phyloP scores from a whole-genome alignment of 2,113 vertebrate genomes.

The Thermophis baileyi region DNA sequence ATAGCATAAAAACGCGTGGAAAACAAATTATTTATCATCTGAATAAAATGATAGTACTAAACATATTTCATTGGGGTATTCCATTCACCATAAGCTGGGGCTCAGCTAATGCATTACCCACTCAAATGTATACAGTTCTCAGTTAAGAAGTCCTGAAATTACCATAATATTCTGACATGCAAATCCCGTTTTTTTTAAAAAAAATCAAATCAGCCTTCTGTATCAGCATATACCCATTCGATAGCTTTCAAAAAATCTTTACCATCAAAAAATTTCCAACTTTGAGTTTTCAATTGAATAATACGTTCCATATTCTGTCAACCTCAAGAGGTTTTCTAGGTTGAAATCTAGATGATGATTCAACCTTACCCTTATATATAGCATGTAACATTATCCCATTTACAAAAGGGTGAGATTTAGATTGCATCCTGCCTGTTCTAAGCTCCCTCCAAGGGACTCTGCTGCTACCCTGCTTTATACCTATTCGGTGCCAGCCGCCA shows the following conservation, averaged over 20 bases:
- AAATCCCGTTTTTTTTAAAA: not conserved
- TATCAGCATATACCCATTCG: not conserved
- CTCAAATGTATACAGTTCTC: not conserved
- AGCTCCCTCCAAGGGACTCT: not conserved
- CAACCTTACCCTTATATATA: not conserved
- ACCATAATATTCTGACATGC: not conserved
- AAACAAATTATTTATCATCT: not conserved
- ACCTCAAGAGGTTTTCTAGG: not conserved
- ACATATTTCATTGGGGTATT: not conserved
- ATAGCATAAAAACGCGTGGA: not conserved
- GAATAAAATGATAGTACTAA: not conserved
- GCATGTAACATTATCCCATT: not conserved
- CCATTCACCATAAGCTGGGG: not conserved
- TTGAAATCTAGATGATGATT: not conserved
- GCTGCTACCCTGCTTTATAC: not conserved
- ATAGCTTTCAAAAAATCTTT: not conserved
- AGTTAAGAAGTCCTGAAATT: not conserved
- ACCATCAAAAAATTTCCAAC: not conserved
- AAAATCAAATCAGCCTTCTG: not conserved
- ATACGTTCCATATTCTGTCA: not conserved
- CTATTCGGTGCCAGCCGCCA: not conserved
- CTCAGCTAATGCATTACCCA: not conserved
- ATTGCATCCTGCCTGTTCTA: not conserved
- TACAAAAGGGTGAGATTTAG: not conserved
- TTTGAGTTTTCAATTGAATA: not conserved